Base-by-base conservation (phyloP, 2,797 vertebrate species). In the Euphonia xanthogaster region DNA sequence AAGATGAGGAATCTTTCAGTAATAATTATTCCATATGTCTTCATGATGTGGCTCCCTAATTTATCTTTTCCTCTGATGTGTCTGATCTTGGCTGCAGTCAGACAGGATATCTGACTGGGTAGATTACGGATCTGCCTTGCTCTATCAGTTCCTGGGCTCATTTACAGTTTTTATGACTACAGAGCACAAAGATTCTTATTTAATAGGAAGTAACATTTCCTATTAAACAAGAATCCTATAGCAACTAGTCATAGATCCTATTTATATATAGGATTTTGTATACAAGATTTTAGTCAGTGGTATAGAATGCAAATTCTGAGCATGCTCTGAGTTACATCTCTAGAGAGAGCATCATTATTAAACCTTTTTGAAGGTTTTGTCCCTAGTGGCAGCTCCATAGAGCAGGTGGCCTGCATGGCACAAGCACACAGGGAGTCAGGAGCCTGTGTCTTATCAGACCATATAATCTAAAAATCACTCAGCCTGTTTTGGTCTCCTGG, bases 391-490 rank as follows among this genome's bases (percentile, higher is more conserved):
- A 74, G 91, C 74, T 96, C 79, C 39, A 42, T 45, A 96, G 94
- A 98, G 97, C 98, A 98, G 98, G 97, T 98, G 98, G 94, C 85
- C 90, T 93, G 93, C 83, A 57, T 75, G 88, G 91, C 58, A 10
- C 83, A 48, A 83, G 85, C 92, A 96, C 94, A 92, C 75, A 79
- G 88, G 82, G 97, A 97, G 87, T 95, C 92, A 86, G 70, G 80
- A 95, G 97, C 79, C 81, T 94, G 96, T 96, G 92, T 97, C 76
- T 96, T 96, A 97, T 97, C 95, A 94, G 96, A 95, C 95, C 97
- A 31, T 93, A 87, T 96, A 97, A 97, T 98, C 95, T 97, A 96
- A 78, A 97, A 96, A 97, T 96, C 94, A 92, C 90, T 97, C 96
- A 97, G 96, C 81, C 96, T 97, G 45, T 90, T 96, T 94, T 78